Evolutionary conservation across 1,140 invertebrate genomes (phyloP).

Genomic region (Hormaphis cornu): DNA sequence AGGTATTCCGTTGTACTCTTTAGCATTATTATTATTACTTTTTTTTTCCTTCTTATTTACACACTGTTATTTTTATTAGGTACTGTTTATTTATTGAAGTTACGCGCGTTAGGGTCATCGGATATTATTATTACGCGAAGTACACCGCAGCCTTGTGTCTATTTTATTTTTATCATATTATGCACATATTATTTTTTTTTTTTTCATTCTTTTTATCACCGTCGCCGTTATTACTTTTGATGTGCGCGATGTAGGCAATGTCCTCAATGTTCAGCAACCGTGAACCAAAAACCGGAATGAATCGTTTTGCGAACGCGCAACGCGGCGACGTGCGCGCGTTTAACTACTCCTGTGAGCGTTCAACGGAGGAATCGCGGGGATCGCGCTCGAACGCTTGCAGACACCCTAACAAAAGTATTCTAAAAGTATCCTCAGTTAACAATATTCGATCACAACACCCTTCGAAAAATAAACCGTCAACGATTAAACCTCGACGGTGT

Average conservation of each 20-base stretch:
- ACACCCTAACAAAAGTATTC: too few relatives aligned
- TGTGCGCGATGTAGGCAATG: conserved; percentile 15
- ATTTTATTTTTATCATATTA: conserved; percentile 28
- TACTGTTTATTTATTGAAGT: conserved; percentile 6
- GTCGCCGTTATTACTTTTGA: conserved; percentile 10
- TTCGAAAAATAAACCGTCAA: neutral
- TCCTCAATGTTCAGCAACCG: conserved; percentile 32
- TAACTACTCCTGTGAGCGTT: neutral
- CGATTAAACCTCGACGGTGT: too few relatives aligned
- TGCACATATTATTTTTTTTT: conserved; percentile 21
- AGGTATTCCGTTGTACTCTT: neutral
- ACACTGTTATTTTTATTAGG: neutral
- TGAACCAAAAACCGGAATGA: conserved; percentile 32
- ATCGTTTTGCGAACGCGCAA: too few relatives aligned
- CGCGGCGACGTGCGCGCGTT: neutral
- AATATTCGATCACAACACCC: neutral
- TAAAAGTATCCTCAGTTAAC: too few relatives aligned
- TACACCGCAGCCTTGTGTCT: conserved; percentile 18
- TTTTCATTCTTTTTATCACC: neutral
- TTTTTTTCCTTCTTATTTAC: neutral
- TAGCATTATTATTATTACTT: neutral
- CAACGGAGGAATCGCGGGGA: neutral
- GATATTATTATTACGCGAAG: conserved; percentile 8
- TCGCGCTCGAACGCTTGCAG: too few relatives aligned
- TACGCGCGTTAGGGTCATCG: conserved; percentile 19